Evolutionary conservation across 2,113 vertebrate genomes (phyloP), one percentile per base, ranked within the genome.

Genomic region (Probosciger aterrimus): DNA sequence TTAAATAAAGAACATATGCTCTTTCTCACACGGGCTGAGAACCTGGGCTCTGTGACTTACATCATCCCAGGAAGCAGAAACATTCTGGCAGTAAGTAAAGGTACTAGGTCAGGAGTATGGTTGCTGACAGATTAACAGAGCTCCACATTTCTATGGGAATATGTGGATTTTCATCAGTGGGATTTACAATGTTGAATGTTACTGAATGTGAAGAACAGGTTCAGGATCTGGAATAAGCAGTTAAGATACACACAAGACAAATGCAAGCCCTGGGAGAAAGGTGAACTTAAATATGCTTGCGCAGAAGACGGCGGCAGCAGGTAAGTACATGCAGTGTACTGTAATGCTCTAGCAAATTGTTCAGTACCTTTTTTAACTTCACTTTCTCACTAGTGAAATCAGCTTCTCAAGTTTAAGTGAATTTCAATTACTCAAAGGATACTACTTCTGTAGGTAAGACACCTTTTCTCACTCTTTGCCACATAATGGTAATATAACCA

Each of bases 241-340:
- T 47, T 55, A 46, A 70, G 50, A 69, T 28, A 20, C 37, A 18
- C 2, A 10, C 68, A 77, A 80, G n/a, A 35, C 16, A 52, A 39
- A 37, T 2, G 10, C 53, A 93, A 76, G 43, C 63, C 44, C 69
- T 30, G 47, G 68, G 49, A 81, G 64, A 71, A 79, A 43, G 41
- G 19, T 0, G 3, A 57, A 52, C 13, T 30, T 16, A 14, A 0
- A 18, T 18, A 9, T 3, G 68, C 23, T 69, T 41, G 64, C n/a
- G 41, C 0, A 22, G 65, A 30, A n/a, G 30, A 23, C 0, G 1
- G n/a, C 53, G 52, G 82, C 70, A 81, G 39, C 31, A 43, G 69
- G 25, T 69, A 53, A 87, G 74, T 19, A 81, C 41, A 33, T 5
- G 27, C 24, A 44, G 41, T 4, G 14, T 6, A 50, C 4, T 73